Evolutionary conservation across 1,140 invertebrate genomes (phyloP).

Genomic region (Achatina immaculata): DNA sequence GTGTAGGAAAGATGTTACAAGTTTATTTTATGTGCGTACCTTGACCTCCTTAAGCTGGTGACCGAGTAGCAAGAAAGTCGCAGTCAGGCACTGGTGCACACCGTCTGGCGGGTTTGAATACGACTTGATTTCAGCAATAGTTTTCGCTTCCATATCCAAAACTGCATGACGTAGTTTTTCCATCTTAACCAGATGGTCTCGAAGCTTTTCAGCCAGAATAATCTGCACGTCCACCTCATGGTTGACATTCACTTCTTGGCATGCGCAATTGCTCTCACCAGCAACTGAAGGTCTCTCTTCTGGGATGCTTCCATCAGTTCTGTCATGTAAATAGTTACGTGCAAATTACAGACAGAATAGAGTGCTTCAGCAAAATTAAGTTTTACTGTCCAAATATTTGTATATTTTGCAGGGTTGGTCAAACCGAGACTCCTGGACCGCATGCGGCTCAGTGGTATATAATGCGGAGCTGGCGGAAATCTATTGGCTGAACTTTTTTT

Average conservation of each 20-base stretch:
- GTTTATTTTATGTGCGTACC: constrained; percentile 46
- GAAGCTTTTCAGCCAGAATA: constrained; percentile 54
- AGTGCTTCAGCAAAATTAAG: not conserved
- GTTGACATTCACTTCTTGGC: constrained; percentile 59
- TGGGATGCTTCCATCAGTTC: constrained; percentile 59
- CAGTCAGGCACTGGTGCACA: constrained; percentile 60
- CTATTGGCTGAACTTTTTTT: too few relatives aligned
- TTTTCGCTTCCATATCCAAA: constrained; percentile 61
- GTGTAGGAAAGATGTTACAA: too few relatives aligned
- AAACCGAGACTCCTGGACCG: too few relatives aligned
- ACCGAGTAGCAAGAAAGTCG: constrained; percentile 61
- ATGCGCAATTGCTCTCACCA: constrained; percentile 55
- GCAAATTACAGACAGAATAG: not conserved
- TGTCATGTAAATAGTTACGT: constrained; percentile 45
- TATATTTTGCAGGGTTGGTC: too few relatives aligned
- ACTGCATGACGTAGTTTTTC: constrained; percentile 64
- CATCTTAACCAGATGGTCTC: constrained; percentile 62
- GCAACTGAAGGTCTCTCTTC: constrained; percentile 49
- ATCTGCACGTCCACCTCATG: constrained; percentile 62
- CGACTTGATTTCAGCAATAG: constrained; percentile 60
- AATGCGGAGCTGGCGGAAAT: too few relatives aligned
- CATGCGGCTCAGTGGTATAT: too few relatives aligned
- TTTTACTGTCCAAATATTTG: too few relatives aligned
- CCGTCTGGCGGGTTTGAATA: constrained; percentile 63
- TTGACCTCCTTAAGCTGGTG: constrained; percentile 56